phyloP scores from a whole-genome alignment of 2,797 vertebrate species.

The Peromyscus attwateri region DNA sequence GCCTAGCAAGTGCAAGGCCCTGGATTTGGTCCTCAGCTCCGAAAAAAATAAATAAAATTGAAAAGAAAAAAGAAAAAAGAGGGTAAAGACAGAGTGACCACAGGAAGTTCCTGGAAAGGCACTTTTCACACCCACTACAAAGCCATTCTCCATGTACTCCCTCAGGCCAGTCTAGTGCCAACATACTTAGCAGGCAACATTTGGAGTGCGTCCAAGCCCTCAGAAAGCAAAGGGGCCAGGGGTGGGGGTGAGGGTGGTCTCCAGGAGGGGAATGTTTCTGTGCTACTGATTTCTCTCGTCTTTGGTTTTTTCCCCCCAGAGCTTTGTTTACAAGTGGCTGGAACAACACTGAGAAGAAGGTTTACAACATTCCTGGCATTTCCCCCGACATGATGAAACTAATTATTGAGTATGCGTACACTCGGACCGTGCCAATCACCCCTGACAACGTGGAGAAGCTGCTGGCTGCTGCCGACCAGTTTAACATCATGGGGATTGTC shows the following conservation, averaged over 20 bases:
- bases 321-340: constrained; percentile 89
- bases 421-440: constrained; percentile 85
- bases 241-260: not conserved
- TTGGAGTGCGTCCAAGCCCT: not conserved
- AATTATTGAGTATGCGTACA: constrained; percentile 91
- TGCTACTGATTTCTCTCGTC: constrained; percentile 39
- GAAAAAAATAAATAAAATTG: no score
- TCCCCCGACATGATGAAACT: constrained; percentile 88
- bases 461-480: constrained; percentile 88
- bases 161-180: not conserved
- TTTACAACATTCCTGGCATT: constrained; percentile 88
- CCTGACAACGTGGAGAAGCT: constrained; percentile 87
- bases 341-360: constrained; percentile 84
- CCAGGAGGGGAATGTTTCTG: not conserved
- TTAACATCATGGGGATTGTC: constrained; percentile 88
- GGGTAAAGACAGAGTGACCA: not conserved
- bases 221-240: not conserved
- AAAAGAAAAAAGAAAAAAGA: not conserved
- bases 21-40: no score
- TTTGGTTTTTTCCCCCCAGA: constrained; percentile 74
- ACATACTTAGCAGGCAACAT: not conserved
- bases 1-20: no score
- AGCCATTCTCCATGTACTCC: not conserved
- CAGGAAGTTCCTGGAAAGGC: not conserved
- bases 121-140: not conserved